Evolutionary conservation across 1,140 invertebrate genomes (phyloP), one percentile per base, ranked within the genome.

Genomic region (Maconellicoccus hirsutus): DNA sequence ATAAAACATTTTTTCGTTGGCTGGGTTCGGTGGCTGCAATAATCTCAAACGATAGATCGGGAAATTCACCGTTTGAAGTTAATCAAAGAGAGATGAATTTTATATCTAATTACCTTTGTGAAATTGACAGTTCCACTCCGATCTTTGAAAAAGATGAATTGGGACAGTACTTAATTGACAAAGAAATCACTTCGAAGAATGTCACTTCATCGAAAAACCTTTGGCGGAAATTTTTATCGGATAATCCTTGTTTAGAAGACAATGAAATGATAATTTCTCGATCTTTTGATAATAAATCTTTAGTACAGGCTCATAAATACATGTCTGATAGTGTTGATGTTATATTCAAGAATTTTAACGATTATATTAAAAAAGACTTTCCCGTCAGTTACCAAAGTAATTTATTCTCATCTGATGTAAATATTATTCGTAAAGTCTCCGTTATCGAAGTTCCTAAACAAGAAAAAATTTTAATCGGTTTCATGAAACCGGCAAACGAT

Each of bases 1-100:
- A 96, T 75, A 94, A 95, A 81, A 87, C 92, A 12, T 97, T 98
- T 76, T 96, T 96, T 72, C 79, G 85, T 75, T 90, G 86, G 83
- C 74, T 98, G 0, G 93, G 93, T 79, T 87, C 89, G 59, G 89
- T 89, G 1, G 95, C 96, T 72, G 81, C 93, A 10, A 84, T 91
- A 73, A 78, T 96, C 22, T 86, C 89, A 21, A 91, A 94, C 77
- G 92, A 96, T 78, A 84, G 95, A 76, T 86, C 90, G 0, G 52
- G 70, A 81, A 72, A 74, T 27, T 42, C 71, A 7, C 22, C 59
- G 6, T 69, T 69, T 1, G 73, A 74, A 39, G 59, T 70, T 10
- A 73, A 73, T n/a, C 39, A 71, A 74, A 92, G 96, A 79, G 93
- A 96, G 78, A 81, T 94, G 0, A 86, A 87, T 14, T 91, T 93